Conservation (phyloP, 1,140 invertebrate species). For the Mercenaria mercenaria region DNA sequence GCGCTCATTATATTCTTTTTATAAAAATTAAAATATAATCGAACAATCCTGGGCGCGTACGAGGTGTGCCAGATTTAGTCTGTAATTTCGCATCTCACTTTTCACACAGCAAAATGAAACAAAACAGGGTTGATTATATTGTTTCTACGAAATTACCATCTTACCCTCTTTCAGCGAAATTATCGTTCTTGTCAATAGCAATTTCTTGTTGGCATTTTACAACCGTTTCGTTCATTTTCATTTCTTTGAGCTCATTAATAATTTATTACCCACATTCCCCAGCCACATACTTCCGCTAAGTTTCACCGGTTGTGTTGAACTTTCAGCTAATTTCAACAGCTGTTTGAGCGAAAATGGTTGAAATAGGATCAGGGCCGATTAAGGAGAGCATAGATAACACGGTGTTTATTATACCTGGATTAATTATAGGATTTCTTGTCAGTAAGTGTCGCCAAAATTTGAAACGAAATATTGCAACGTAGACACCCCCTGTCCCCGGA, state of each 20-base stretch:
- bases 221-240: too few species aligned
- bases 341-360: conserved; percentile 73
- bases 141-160: too few species aligned
- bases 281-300: not conserved
- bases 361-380: conserved; percentile 89
- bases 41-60: too few species aligned
- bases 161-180: too few species aligned
- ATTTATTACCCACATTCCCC: conserved; percentile 49
- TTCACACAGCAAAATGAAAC: too few species aligned
- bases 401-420: conserved; percentile 92
- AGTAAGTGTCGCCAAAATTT: conserved; percentile 87
- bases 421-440: conserved; percentile 91
- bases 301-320: not conserved
- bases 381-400: conserved; percentile 93
- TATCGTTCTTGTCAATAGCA: too few species aligned
- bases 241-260: conserved; percentile 16
- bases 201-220: too few species aligned
- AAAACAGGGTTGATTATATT: too few species aligned
- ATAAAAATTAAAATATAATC: too few species aligned
- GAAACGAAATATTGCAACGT: conserved; percentile 4
- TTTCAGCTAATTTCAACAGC: conserved; percentile 11
- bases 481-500: conserved; percentile 34
- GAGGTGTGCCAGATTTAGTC: too few species aligned
- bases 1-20: too few species aligned
- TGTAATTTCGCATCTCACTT: too few species aligned